These are phyloP conservation scores for Erythrolamprus reginae DNA, from an alignment of 2,113 vertebrate genomes.

Conservation along the genomic window DNA sequence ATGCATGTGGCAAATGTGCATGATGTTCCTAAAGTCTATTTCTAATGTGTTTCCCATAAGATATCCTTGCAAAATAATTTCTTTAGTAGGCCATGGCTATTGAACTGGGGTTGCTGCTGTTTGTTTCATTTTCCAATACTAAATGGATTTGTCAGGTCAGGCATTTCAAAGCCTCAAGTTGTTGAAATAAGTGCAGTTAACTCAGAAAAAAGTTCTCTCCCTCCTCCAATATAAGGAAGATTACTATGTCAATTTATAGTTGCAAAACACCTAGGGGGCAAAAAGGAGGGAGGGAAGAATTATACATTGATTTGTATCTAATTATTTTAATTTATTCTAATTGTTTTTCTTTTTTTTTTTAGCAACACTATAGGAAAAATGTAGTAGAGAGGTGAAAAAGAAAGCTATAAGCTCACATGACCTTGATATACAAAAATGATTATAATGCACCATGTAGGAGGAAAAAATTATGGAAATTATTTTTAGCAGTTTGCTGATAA, in stretches of 20 bases:
- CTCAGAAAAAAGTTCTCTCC: not conserved
- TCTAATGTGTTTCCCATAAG: not conserved
- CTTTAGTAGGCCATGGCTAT: not conserved
- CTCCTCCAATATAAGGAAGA: not conserved
- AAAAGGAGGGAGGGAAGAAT: not conserved
- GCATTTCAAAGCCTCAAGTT: not conserved
- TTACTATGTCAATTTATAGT: not conserved
- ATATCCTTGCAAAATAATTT: not conserved
- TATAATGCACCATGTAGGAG: conserved; percentile 45
- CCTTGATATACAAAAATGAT: conserved; percentile 30
- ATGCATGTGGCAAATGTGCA: not conserved
- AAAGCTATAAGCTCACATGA: conserved; percentile 12
- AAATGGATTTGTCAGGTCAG: not conserved
- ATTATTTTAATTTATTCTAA: conserved; percentile 42
- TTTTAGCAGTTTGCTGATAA: conserved; percentile 43
- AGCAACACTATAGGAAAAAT: not conserved
- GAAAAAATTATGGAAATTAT: conserved; percentile 58
- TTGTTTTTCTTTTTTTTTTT: not conserved
- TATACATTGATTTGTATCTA: conserved; percentile 4
- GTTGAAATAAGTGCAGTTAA: not conserved
- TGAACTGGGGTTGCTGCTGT: not conserved
- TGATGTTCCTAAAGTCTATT: not conserved
- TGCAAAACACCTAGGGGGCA: not conserved
- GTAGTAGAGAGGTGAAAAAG: conserved; percentile 31
- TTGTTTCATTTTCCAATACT: not conserved